Evolutionary conservation across 2,888 invertebrate genomes (phyloP), one percentile per base, ranked within the genome.

Genomic region (Noctua pronuba): DNA sequence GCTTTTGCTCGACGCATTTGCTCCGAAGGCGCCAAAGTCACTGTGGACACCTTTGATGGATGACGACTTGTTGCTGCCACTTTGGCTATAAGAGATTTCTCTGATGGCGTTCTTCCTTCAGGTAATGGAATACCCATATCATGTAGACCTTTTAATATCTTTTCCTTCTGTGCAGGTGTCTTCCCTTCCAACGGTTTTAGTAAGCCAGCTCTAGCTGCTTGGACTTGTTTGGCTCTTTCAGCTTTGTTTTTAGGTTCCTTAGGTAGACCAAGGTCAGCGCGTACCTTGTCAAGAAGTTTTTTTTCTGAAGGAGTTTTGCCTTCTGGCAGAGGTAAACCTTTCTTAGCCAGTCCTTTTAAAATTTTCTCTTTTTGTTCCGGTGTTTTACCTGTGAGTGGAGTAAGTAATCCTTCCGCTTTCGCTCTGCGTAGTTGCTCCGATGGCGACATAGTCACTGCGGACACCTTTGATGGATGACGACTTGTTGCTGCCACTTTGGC

Each of bases 41-140:
- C 16, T 64, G 67, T 75, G 10, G 38, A 2, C 1, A 28, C 16
- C 0, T 11, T 87, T 76, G 6, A 80, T 64, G n/a, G 38, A 41
- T 16, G 65, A 65, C 16, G n/a, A n/a, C 65, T 41, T 1, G 0
- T 41, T 16, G 41, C n/a, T 41, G 86, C 41, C 38, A 84, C 21
- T 60, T 82, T 86, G 0, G 82, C 66, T 28, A 89, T 80, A 3
- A 84, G 66, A 24, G 80, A 66, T 72, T 89, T 89, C 52, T 90
- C 87, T 38, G 92, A 91, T 5, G 89, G 55, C 2, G 91, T 91
- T 24, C 89, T 71, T 0, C 91, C 92, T 77, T 86, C 88, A 21
- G 84, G 84, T 62, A 84, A 49, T 21, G 81, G 73, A n/a, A 84
- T 73, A 6, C 90, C 92, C 18, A 80, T 21, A 38, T 60, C 21